Base-by-base conservation (phyloP, 2,888 invertebrate genomes). In the Stenurella melanura region DNA sequence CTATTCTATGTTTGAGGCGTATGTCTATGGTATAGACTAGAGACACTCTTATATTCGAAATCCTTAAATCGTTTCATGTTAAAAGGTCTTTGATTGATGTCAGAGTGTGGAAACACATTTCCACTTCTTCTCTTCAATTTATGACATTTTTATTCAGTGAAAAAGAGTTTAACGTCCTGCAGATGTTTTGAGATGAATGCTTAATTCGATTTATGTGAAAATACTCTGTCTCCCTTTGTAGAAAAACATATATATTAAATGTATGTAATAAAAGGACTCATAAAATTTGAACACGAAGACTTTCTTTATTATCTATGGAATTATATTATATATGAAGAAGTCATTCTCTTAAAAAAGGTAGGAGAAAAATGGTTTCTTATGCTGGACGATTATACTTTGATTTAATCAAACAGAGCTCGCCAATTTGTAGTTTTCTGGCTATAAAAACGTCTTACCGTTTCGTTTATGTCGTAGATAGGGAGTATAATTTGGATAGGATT, bases 71-170 rank as follows among this genome's bases (percentile, higher is more conserved):
- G 50, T 42, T 50, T 26, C 30, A 50, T 72, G 72, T 72, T 72
- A 72, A 72, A 72, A 72, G 72, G 63, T 63, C 63, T 72, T 50
- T 72, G 70, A 70, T 70, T 70, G 42, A 70, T 70, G 61, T 50
- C 60, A 70, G 70, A 10, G 21, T 21, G 63, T 72, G 63, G 26
- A 70, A 72, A 63, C 54, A 67, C 63, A 72, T 72, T 72, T 61
- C 19, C 18, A 19, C 63, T 56, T 72, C 63, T 63, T 72, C 17
- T 54, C 34, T 10, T 54, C 54, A 63, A 30, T 64, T 70, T 38
- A 26, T 50, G 19, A 54, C 54, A 30, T 63, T 72, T 72, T 72
- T 63, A 61, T 72, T 63, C 30, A 50, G 63, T 63, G 61, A 60
- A 72, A 63, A 72, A 72, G 63, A 21, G 30, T 63, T 72, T 61